Conservation (phyloP, 2,888 invertebrate species). For the Uloborus plumipes region DNA sequence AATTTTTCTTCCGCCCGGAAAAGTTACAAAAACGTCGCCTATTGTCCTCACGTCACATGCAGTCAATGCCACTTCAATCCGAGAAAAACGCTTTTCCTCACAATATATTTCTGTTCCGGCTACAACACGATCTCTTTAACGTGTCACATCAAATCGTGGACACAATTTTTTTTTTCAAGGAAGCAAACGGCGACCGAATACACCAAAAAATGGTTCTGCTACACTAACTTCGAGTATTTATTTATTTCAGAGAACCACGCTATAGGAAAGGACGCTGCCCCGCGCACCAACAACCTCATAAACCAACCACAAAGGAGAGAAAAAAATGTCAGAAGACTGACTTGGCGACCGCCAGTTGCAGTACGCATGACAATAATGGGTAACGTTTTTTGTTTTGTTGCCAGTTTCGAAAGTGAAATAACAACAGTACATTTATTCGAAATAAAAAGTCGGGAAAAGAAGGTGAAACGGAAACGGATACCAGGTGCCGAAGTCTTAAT, state of each 20-base stretch:
- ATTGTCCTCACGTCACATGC: constrained; percentile 11
- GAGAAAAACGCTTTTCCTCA: constrained; percentile 7
- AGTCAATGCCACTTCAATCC: constrained; percentile 6
- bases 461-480: neutral
- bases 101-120: constrained; percentile 8
- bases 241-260: constrained; percentile 7
- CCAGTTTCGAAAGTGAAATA: constrained; percentile 4
- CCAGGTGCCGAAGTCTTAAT: constrained; percentile 10
- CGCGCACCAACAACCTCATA: constrained; percentile 8
- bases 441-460: neutral
- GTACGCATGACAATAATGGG: neutral
- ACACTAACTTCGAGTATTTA: constrained; percentile 5
- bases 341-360: constrained; percentile 1
- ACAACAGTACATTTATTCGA: neutral
- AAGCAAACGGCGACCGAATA: neutral
- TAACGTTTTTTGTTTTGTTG: neutral
- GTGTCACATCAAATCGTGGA: constrained; percentile 5
- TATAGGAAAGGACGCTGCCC: constrained; percentile 6
- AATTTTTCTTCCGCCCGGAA: constrained; percentile 1
- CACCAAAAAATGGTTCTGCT: constrained; percentile 8
- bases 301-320: neutral
- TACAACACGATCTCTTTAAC: constrained; percentile 6
- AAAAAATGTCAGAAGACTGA: constrained; percentile 7
- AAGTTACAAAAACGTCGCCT: neutral
- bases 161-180: constrained; percentile 2